These are phyloP conservation scores for Scleropages formosus DNA, from an alignment of 2,797 vertebrate species.

Conservation along the genomic window DNA sequence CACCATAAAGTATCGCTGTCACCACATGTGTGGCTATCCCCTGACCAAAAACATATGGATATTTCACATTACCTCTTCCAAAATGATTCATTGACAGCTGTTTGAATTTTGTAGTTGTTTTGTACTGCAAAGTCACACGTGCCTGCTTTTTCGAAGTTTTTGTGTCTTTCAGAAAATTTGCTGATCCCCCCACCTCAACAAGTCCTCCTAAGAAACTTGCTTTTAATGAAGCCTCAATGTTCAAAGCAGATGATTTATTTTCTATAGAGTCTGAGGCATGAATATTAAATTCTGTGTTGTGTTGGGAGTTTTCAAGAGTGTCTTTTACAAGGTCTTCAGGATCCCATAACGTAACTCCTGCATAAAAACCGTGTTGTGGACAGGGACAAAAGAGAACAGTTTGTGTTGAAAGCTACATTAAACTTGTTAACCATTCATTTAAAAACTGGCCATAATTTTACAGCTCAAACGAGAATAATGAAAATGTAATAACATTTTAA, in stretches of 20 bases:
- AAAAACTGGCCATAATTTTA: no score
- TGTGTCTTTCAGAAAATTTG: constrained; percentile 18
- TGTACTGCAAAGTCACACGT: constrained; percentile 27
- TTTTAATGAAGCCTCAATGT: constrained; percentile 27
- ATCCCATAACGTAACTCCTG: constrained; percentile 8
- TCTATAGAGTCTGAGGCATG: constrained; percentile 32
- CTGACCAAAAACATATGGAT: constrained; percentile 35
- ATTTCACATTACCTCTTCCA: background rate
- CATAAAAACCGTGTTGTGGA: no score
- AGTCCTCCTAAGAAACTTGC: constrained; percentile 15
- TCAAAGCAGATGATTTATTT: constrained; percentile 29
- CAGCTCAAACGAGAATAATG: no score
- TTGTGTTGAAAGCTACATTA: no score
- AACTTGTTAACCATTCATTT: no score
- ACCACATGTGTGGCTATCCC: constrained; percentile 40
- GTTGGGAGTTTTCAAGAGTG: background rate
- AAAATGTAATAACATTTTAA: no score
- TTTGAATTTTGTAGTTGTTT: constrained; percentile 30
- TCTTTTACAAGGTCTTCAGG: background rate
- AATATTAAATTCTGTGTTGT: constrained; percentile 27
- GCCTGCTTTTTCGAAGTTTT: background rate
- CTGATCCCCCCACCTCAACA: constrained; percentile 15
- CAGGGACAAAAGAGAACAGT: no score
- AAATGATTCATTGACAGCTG: constrained; percentile 36
- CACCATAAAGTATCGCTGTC: constrained; percentile 36